Base-by-base conservation (phyloP, 2,888 invertebrate genomes). In the Oscheius sp. region DNA sequence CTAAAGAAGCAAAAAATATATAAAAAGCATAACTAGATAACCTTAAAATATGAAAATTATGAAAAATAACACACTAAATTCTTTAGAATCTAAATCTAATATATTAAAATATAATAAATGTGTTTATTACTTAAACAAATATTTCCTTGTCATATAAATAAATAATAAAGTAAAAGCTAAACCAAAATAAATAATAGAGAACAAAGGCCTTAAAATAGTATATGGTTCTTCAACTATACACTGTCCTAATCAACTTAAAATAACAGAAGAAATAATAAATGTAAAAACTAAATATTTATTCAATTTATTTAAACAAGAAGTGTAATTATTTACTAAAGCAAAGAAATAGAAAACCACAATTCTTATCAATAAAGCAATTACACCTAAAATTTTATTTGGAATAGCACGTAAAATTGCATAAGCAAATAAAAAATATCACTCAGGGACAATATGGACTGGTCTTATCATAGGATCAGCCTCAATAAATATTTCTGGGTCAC, bases 381-480 rank as follows among this genome's bases (percentile, higher is more conserved):
- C 93, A 79, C 94, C 94, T 70, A 93, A 93, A 90, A 94, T 88
- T 92, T 94, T 94, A 91, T 93, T 94, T 5, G 94, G 94, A 75
- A 94, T 93, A 53, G 93, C 93, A 37, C 94, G 94, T 87, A 94
- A 84, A 91, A 94, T 94, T 29, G 94, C 93, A 90, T 94, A 94
- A 13, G 94, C 93, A 91, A 94, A 94, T 91, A 94, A 89, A 87
- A 94, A 94, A 89, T 94, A 94, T 93, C 94, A 94, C 92, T 94
- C 94, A 60, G 94, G 94, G 92, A 94, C 93, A 91, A 94, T 94
- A 88, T 94, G 94, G 7, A 92, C 89, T 0, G 94, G 93, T 0
- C 93, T 94, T 21, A 93, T 91, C 91, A 93, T 86, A 0, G 93
- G 92, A 81, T 93, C 93, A 3, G 93, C 93, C 0, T 92, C 92